A percentile compares a stretch with the other conserved stretches of the same genome.
Evolutionary conservation across 2,888 invertebrate genomes (phyloP).

Genomic region (Yponomeuta malinellus): DNA sequence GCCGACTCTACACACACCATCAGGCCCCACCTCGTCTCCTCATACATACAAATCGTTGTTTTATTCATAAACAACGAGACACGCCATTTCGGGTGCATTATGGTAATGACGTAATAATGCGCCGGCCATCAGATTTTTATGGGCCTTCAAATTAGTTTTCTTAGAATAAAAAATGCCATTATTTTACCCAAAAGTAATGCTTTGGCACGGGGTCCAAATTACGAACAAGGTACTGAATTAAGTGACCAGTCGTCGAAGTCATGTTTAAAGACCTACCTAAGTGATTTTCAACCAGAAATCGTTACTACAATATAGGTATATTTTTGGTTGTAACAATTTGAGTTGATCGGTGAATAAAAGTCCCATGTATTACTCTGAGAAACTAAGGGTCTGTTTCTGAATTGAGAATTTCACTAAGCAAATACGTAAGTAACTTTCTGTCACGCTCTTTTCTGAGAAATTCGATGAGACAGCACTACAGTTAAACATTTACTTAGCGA

Average conservation of each 20-base stretch:
- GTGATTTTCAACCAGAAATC: background rate
- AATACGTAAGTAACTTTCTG: too few relatives aligned
- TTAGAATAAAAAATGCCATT: slow-evolving; percentile 13
- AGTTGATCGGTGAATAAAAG: too few relatives aligned
- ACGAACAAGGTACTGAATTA: slow-evolving; percentile 1
- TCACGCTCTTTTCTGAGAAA: too few relatives aligned
- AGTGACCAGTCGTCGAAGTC: background rate
- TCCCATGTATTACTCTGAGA: too few relatives aligned
- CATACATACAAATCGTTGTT: slow-evolving; percentile 36
- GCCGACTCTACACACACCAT: background rate
- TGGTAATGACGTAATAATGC: slow-evolving; percentile 65
- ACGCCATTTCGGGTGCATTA: slow-evolving; percentile 54
- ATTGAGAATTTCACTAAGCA: too few relatives aligned
- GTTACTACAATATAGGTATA: background rate
- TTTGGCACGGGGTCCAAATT: background rate
- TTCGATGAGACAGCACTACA: too few relatives aligned
- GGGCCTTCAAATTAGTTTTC: slow-evolving; percentile 12
- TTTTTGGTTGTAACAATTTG: too few relatives aligned
- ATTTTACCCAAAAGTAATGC: background rate
- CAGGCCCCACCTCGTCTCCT: slow-evolving; percentile 10
- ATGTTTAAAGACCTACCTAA: background rate
- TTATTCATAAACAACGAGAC: slow-evolving; percentile 39
- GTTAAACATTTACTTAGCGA: too few relatives aligned
- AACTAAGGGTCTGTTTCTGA: too few relatives aligned
- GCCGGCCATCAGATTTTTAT: slow-evolving; percentile 27